Base-by-base conservation (phyloP, 2,113 vertebrate genomes). In the Mustela nigripes region DNA sequence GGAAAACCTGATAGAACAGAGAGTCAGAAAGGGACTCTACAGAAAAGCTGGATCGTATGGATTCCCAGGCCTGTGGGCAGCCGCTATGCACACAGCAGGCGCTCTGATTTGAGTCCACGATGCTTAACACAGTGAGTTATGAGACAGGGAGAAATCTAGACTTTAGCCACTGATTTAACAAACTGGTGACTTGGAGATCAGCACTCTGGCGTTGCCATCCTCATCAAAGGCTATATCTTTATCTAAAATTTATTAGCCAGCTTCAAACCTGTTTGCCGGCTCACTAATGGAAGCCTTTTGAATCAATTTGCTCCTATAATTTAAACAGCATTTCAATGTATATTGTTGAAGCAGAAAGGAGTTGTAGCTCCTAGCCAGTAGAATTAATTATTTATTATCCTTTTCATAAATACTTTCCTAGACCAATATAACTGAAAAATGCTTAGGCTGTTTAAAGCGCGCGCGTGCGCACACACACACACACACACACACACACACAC, bases 181-280 rank as follows among this genome's bases (percentile, higher is more conserved):
- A 93, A 95, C 95, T 53, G 81, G 95, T 95, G 96, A 63, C 0
- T 22, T 56, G 73, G 96, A 98, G 96, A 97, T 93, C 94, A 73
- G 97, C 95, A 89, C 96, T 89, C 7, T 56, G 94, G 97, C 63
- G 65, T 94, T 85, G 82, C 96, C 74, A 83, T 97, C 93, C 94
- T 97, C 98, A 24, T 63, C 97, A 98, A 97, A 98, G 93, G 95
- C 96, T 94, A 39, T 95, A 92, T 98, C 97, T 96, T 98, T 98
- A 98, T 98, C 98, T 98, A 98, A 98, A 99, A 99, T 99, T 98
- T 99, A 99, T 99, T 98, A 98, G 98, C 89, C 96, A 85, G 97
- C 98, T 98, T 98, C 98, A 98, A 89, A 98, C 97, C 97, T 97
- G 98, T 98, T 98, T 98, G 98, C 98, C 98, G 99, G 98, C 98